phyloP scores from a whole-genome alignment of 1,140 invertebrate genomes.

The Lepidostoma basale region DNA sequence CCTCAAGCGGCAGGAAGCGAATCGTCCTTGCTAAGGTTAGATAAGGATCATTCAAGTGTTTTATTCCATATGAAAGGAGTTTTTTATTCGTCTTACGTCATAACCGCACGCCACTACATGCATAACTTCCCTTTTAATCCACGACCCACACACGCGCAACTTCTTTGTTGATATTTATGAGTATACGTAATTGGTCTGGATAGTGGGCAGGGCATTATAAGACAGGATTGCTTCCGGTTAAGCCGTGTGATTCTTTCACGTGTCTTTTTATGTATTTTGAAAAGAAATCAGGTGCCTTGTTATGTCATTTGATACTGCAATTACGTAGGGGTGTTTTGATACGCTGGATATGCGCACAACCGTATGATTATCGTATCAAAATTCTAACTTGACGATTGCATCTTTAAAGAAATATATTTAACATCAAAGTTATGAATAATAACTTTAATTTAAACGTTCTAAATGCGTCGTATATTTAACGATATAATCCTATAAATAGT shows the following conservation, averaged over 20 bases:
- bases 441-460: too few relatives aligned
- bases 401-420: too few relatives aligned
- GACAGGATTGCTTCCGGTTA: conserved; percentile 5
- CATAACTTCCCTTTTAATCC: too few relatives aligned
- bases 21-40: conserved; percentile 42
- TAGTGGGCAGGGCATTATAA: not conserved
- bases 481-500: too few relatives aligned
- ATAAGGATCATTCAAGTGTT: conserved; percentile 44
- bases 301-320: not conserved
- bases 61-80: conserved; percentile 32
- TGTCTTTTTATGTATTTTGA: too few relatives aligned
- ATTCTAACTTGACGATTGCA: too few relatives aligned
- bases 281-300: not conserved
- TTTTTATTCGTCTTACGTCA: conserved; percentile 36
- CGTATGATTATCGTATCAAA: too few relatives aligned
- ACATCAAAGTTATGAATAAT: too few relatives aligned
- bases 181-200: not conserved
- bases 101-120: too few relatives aligned
- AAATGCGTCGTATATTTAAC: too few relatives aligned
- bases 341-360: not conserved
- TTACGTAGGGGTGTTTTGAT: not conserved
- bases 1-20: conserved; percentile 34
- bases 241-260: too few relatives aligned
- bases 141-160: not conserved
- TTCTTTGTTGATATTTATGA: not conserved